These are phyloP conservation scores for Thunnus maccoyii DNA, from an alignment of 2,113 vertebrate species.

Conservation along the genomic window DNA sequence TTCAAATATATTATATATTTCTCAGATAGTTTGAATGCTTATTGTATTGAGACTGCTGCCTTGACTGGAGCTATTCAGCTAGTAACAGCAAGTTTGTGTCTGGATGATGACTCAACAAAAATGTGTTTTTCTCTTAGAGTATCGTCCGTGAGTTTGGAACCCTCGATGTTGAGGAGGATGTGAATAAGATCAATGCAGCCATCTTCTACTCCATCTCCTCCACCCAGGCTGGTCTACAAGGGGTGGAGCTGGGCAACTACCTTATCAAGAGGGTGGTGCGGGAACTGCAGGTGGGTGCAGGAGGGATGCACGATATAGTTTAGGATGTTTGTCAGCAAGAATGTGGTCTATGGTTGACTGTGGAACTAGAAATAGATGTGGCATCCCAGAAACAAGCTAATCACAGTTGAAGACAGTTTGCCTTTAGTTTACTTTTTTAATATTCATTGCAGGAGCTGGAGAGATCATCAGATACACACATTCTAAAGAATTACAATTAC, in stretches of 20 bases:
- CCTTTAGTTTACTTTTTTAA: no score
- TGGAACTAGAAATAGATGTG: background rate
- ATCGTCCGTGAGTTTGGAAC: conserved; percentile 90
- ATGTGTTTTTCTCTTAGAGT: conserved; percentile 76
- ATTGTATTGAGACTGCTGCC: background rate
- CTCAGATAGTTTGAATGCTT: background rate
- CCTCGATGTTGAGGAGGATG: conserved; percentile 87
- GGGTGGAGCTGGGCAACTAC: conserved; percentile 95
- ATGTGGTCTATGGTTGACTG: background rate
- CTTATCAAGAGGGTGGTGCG: conserved; percentile 95
- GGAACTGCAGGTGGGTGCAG: conserved; percentile 90
- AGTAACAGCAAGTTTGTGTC: background rate
- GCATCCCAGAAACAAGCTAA: background rate
- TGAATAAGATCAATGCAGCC: conserved; percentile 88
- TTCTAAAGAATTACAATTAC: no score
- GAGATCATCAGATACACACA: no score
- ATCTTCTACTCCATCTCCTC: conserved; percentile 97
- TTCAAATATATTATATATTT: conserved; percentile 21
- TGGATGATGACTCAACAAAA: background rate
- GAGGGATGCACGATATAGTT: background rate
- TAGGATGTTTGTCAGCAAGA: background rate
- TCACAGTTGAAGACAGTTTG: background rate
- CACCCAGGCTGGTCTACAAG: conserved; percentile 94
- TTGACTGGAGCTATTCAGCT: background rate
- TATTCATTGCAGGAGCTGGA: no score